Evolutionary conservation across 2,113 vertebrate genomes (phyloP).

Genomic region (Nettapus auritus): DNA sequence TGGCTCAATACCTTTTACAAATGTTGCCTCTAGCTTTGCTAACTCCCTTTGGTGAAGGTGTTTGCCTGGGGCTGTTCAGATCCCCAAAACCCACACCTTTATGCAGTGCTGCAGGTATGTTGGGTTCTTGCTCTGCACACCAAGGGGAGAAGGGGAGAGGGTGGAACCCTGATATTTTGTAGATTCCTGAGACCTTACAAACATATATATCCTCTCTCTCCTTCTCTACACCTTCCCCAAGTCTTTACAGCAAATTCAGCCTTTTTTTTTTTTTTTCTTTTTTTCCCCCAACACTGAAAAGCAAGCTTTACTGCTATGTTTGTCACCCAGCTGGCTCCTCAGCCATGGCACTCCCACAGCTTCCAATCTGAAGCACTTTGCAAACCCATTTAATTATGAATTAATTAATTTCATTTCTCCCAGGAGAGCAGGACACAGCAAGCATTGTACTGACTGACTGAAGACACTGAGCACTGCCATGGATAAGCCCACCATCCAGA

Average conservation of each 20-base stretch:
- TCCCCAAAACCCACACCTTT: rapidly evolving
- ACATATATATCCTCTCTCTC: no score
- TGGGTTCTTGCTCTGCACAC: background rate
- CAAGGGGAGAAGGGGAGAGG: no score
- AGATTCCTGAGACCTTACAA: background rate
- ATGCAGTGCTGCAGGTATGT: background rate
- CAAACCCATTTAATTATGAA: background rate
- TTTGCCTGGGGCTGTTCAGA: background rate
- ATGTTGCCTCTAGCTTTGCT: background rate
- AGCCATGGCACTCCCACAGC: background rate
- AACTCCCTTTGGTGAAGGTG: background rate
- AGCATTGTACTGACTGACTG: background rate
- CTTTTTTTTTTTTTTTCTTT: background rate
- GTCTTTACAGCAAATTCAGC: background rate
- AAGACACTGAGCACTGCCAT: background rate
- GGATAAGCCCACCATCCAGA: background rate
- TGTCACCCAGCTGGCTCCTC: background rate
- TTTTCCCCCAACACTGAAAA: background rate
- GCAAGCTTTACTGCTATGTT: background rate
- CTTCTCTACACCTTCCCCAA: background rate
- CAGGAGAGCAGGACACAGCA: background rate
- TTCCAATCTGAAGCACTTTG: background rate
- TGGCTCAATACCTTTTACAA: background rate
- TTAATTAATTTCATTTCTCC: background rate
- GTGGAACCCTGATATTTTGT: background rate